Base-by-base conservation (phyloP, 1,140 invertebrate species). In the Mya arenaria region DNA sequence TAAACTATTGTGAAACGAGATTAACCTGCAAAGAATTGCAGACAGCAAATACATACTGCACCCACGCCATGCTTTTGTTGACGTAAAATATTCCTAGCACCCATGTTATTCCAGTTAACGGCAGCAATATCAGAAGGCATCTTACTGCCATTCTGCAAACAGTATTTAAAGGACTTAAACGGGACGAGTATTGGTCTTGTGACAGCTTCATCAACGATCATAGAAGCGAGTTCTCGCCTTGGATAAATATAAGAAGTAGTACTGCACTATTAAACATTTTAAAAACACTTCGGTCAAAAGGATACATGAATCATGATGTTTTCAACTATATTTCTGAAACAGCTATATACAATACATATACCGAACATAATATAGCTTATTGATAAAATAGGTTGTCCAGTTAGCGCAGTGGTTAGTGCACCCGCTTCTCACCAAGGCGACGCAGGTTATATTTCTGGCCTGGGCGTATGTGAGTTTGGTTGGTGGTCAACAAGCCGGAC, bases 41-140 rank as follows among this genome's bases (percentile, higher is more conserved):
- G 6, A 68, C 63, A 37, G 75, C 75, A 58, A 78, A 78, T 0
- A 58, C 48, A 32, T 78, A 78, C 25, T 78, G 75, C 56, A 78
- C 65, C 75, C 75, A 78, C 15, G 41, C 63, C 15, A 56, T 41
- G 23, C 36, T 41, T 34, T 68, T 25, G 44, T 68, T 58, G 1
- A 78, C 62, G 30, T 78, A 78, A 41, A 78, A 78, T 56, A 78
- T 58, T 23, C 75, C 75, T 19, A 78, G 36, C n/a, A 78, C 63
- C 75, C 75, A 78, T 34, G 75, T 68, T 17, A 39, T 39, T 37
- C 75, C 75, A 62, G 68, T 68, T n/a, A 78, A 28, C 5, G 75
- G 75, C 32, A 78, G 41, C 36, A 78, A 23, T 25, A 78, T 44
- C 39, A 60, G 56, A 23, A 78, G 32, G 23, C 62, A 68, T 30